A percentile compares a stretch with the other conserved stretches of the same genome.
Conservation (phyloP, 2,113 vertebrate genomes). For the Arizona elegans region DNA sequence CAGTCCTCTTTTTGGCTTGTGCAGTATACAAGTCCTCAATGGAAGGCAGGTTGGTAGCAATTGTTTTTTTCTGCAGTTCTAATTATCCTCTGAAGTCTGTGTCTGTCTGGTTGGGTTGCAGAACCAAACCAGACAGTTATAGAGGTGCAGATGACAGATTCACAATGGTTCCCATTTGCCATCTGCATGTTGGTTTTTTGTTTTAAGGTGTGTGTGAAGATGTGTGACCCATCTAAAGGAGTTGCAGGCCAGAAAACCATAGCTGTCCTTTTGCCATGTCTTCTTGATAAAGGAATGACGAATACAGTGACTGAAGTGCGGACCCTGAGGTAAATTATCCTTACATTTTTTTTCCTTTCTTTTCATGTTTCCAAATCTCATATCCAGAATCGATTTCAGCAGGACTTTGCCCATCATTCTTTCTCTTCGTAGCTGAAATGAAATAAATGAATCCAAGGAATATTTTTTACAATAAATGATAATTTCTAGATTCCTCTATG, state of each 20-base stretch:
- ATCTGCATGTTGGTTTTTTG: constrained; percentile 21
- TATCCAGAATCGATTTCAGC: neutral
- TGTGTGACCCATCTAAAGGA: constrained; percentile 90
- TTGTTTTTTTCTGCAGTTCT: too few species aligned
- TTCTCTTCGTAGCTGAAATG: neutral
- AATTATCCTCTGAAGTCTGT: too few species aligned
- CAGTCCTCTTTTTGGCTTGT: too few species aligned
- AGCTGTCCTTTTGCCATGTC: constrained; percentile 87
- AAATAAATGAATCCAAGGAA: neutral
- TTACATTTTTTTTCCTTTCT: neutral
- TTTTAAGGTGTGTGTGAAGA: constrained; percentile 89
- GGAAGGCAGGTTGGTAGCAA: too few species aligned
- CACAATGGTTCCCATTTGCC: neutral
- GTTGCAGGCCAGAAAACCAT: constrained; percentile 85
- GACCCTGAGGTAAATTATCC: constrained; percentile 82
- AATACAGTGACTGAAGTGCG: constrained; percentile 93
- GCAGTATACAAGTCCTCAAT: too few species aligned
- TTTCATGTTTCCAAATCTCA: neutral
- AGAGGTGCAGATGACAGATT: too few species aligned
- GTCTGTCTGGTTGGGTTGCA: too few species aligned
- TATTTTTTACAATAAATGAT: neutral
- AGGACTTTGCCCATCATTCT: too few species aligned
- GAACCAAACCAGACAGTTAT: too few species aligned
- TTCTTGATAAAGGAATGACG: constrained; percentile 93
- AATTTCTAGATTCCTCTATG: neutral